Evolutionary conservation across 1,140 invertebrate genomes (phyloP).

Genomic region (Palaemon carinicauda): DNA sequence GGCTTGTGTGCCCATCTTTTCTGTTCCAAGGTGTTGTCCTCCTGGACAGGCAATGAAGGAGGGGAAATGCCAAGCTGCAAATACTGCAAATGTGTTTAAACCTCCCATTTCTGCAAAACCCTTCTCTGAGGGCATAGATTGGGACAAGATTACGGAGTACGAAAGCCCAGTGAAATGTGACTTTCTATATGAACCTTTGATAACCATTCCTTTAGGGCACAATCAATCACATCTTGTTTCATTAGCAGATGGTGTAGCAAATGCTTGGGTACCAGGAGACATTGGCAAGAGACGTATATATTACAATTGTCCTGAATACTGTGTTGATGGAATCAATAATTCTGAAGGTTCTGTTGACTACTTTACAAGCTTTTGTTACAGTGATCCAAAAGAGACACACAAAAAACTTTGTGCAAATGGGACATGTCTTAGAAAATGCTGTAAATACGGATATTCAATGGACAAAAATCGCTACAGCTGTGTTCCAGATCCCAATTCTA

Average conservation of each 20-base stretch:
- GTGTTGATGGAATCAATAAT: background rate
- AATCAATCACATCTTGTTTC: too few species aligned
- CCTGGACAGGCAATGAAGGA: background rate
- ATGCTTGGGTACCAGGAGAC: background rate
- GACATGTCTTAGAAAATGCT: background rate
- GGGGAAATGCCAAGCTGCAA: background rate
- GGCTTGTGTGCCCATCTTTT: background rate
- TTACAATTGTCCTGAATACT: background rate
- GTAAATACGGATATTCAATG: background rate
- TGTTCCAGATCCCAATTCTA: background rate
- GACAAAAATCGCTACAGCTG: background rate
- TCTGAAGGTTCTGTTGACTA: background rate
- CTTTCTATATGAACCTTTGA: too few species aligned
- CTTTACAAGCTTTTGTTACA: background rate
- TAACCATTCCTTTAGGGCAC: too few species aligned
- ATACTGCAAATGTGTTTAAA: background rate
- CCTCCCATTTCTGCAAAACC: background rate
- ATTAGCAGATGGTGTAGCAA: background rate
- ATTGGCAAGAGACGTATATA: background rate
- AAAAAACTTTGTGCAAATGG: background rate
- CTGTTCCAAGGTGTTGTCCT: background rate
- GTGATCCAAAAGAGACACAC: background rate
- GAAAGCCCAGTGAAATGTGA: background rate
- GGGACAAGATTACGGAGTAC: background rate
- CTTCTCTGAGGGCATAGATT: background rate